These are phyloP conservation scores for Listronotus bonariensis DNA, from an alignment of 1,140 invertebrate genomes.

Conservation along the genomic window DNA sequence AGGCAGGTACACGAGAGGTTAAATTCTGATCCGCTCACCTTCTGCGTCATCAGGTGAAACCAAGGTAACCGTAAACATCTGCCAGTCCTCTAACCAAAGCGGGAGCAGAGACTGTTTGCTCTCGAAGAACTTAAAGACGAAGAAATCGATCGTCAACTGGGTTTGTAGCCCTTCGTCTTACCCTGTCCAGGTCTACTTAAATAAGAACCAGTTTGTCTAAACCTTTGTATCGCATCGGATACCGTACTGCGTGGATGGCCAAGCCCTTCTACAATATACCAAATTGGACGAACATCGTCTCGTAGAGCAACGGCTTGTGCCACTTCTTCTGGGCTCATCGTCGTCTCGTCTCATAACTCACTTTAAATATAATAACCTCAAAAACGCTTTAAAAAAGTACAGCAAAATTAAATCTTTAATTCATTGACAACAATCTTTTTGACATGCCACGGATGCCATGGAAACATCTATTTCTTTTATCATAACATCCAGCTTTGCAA, in stretches of 20 bases:
- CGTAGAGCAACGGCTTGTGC: neutral
- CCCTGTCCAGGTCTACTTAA: neutral
- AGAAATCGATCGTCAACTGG: neutral
- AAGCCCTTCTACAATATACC: neutral
- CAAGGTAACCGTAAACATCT: neutral
- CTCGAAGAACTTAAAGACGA: neutral
- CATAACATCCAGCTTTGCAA: no score
- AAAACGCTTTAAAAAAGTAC: no score
- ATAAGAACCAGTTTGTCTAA: neutral
- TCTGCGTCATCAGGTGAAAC: no score
- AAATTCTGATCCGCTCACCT: no score
- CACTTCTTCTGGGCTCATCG: neutral
- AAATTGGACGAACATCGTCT: neutral
- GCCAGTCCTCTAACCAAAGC: neutral
- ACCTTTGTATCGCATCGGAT: conserved; percentile 1
- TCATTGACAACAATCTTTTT: no score
- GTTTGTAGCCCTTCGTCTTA: neutral
- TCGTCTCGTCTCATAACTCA: no score
- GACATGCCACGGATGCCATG: no score
- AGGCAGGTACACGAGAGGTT: no score
- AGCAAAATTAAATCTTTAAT: no score
- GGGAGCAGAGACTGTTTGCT: neutral
- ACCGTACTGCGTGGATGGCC: neutral
- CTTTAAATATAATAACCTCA: no score
- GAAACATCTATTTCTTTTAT: no score